Percentiles rank a stretch among this genome's conserved stretches.
phyloP scores from a whole-genome alignment of 1,140 invertebrate genomes.

The Choristoneura fumiferana region DNA sequence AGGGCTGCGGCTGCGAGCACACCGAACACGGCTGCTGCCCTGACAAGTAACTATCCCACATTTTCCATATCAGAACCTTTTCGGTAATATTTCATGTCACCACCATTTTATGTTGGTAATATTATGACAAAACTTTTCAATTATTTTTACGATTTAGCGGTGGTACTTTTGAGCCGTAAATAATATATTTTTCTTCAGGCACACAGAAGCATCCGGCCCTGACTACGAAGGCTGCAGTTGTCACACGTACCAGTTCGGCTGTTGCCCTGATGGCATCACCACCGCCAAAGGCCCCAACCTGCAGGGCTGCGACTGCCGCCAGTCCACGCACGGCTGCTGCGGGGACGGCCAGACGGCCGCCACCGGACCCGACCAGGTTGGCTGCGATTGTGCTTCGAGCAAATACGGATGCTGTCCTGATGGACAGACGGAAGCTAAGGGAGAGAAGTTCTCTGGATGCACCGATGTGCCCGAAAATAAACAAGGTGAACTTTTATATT shows the following conservation, averaged over 20 bases:
- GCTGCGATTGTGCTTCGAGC: constrained; percentile 89
- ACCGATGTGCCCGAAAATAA: constrained; percentile 81
- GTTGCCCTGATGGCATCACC: constrained; percentile 94
- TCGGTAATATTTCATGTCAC: too few relatives aligned
- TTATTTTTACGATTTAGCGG: too few relatives aligned
- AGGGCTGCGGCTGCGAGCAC: constrained; percentile 92
- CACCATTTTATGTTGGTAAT: neutral
- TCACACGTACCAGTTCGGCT: constrained; percentile 93
- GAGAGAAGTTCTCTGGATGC: constrained; percentile 91
- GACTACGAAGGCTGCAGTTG: constrained; percentile 91
- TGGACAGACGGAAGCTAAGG: constrained; percentile 87
- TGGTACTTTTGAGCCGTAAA: too few relatives aligned
- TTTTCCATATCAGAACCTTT: neutral
- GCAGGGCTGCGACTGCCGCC: constrained; percentile 90
- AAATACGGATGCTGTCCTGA: constrained; percentile 93
- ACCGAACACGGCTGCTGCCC: constrained; percentile 91
- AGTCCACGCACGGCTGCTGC: constrained; percentile 91
- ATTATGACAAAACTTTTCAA: too few relatives aligned
- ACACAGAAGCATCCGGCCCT: constrained; percentile 84
- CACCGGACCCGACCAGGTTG: constrained; percentile 82
- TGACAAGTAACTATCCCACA: constrained; percentile 79
- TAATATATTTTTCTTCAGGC: constrained; percentile 48
- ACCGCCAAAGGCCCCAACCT: constrained; percentile 86
- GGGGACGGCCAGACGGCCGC: constrained; percentile 89
- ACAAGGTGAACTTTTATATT: too few relatives aligned